These are phyloP conservation scores for Caenorhabditis brenneri DNA, from an alignment of 1,140 invertebrate genomes.

Conservation along the genomic window DNA sequence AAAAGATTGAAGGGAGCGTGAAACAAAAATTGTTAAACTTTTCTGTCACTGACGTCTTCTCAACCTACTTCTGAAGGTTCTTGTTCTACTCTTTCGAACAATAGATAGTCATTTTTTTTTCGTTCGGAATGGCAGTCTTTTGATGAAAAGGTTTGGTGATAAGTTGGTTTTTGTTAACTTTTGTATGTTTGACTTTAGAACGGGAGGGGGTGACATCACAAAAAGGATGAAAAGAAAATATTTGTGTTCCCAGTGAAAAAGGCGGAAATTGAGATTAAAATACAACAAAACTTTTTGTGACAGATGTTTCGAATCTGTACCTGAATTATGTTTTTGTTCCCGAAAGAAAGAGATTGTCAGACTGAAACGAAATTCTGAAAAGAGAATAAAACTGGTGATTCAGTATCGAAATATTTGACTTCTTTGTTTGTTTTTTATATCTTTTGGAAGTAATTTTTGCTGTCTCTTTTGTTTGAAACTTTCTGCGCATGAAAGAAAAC, in stretches of 20 bases:
- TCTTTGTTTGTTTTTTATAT: neutral
- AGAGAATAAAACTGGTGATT: too few species aligned
- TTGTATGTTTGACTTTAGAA: constrained; percentile 7
- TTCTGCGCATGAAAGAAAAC: neutral
- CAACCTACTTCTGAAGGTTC: neutral
- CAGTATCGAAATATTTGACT: neutral
- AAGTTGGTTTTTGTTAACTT: neutral
- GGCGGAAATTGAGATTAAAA: too few species aligned
- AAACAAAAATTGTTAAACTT: constrained; percentile 32
- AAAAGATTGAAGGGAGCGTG: neutral
- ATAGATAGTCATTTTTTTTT: constrained; percentile 16
- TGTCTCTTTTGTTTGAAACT: neutral
- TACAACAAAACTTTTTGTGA: neutral
- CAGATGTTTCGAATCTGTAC: neutral
- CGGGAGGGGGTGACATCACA: neutral
- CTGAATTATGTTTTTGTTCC: too few species aligned
- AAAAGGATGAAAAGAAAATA: too few species aligned
- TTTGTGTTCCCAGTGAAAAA: too few species aligned
- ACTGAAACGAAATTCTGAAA: too few species aligned
- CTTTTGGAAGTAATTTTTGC: neutral
- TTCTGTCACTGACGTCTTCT: neutral
- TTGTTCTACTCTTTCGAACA: constrained; percentile 3
- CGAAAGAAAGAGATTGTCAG: too few species aligned
- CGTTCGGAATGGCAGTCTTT: neutral
- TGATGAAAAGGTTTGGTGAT: neutral